A percentile compares a stretch with the other conserved stretches of the same genome.
Evolutionary conservation across 2,797 vertebrate genomes (phyloP).

Genomic region (Microctenopoma lineatum): DNA sequence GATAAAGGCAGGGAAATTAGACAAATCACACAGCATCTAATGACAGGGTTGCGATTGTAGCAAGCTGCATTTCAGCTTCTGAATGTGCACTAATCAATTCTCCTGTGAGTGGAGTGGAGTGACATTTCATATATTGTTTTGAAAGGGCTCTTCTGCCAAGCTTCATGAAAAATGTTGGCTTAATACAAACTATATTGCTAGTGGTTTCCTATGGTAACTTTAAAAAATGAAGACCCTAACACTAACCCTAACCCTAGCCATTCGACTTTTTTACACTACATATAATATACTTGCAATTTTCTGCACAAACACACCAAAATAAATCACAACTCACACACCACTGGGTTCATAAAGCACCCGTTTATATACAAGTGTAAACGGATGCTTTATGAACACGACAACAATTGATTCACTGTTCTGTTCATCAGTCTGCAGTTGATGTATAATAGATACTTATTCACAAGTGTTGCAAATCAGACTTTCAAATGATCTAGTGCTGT

Average conservation of each 20-base stretch:
- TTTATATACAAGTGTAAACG: background rate
- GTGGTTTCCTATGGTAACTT: slow-evolving; percentile 21
- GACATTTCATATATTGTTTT: slow-evolving; percentile 60
- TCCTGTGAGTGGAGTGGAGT: slow-evolving; percentile 23
- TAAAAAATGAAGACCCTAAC: slow-evolving; percentile 15
- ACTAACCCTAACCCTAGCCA: too few species aligned
- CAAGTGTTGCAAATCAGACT: background rate
- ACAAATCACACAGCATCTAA: slow-evolving; percentile 36
- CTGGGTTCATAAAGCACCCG: too few species aligned
- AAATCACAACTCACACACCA: background rate
- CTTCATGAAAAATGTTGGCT: slow-evolving; percentile 40
- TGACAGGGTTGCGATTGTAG: slow-evolving; percentile 18
- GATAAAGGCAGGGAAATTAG: slow-evolving; percentile 35
- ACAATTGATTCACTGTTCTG: background rate
- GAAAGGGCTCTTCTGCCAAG: slow-evolving; percentile 42
- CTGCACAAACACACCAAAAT: background rate
- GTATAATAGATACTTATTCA: background rate
- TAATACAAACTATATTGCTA: slow-evolving; percentile 34
- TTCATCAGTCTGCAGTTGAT: background rate
- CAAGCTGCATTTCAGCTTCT: slow-evolving; percentile 40
- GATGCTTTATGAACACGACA: background rate
- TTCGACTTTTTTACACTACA: background rate
- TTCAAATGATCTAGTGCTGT: background rate
- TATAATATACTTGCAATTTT: background rate
- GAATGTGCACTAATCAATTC: slow-evolving; percentile 17